Conservation (phyloP, 2,113 vertebrate species). For the Coreoperca whiteheadi region DNA sequence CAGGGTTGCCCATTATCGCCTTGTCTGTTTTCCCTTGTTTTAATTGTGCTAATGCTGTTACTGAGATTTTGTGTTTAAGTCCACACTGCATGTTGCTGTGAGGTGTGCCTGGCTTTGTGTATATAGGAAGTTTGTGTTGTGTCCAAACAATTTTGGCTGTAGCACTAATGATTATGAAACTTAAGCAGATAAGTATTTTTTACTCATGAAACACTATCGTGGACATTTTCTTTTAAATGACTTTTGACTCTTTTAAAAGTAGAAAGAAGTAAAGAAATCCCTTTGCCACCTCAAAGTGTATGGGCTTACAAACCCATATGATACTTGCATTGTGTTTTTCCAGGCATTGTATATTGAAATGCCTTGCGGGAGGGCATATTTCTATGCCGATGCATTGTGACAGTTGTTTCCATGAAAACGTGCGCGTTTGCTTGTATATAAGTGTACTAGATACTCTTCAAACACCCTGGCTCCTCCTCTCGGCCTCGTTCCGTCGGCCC, state of each 20-base stretch:
- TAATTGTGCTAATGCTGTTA: conserved; percentile 49
- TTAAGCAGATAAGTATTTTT: background rate
- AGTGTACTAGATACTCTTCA: conserved; percentile 57
- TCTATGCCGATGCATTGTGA: background rate
- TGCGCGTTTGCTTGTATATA: conserved; percentile 40
- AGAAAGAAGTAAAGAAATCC: background rate
- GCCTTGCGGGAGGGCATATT: background rate
- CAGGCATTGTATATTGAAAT: background rate
- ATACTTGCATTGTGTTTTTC: background rate
- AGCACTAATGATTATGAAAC: background rate
- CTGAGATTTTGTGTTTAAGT: conserved; percentile 24
- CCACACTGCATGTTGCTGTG: background rate
- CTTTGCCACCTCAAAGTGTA: too few relatives aligned
- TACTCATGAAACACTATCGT: background rate
- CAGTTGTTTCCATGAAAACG: conserved; percentile 39
- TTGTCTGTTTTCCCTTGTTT: conserved; percentile 45
- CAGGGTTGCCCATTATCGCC: conserved; percentile 59
- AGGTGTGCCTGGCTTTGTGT: conserved; percentile 14
- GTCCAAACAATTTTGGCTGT: background rate
- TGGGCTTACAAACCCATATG: background rate
- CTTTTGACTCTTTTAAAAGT: background rate
- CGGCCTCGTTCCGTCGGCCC: conserved; percentile 64
- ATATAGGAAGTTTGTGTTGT: background rate
- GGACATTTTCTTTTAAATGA: background rate
- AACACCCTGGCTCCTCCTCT: conserved; percentile 70